Evolutionary conservation across 92 coral and sea anemone genomes (phyloP).

Genomic region (Pocillopora meandrina): DNA sequence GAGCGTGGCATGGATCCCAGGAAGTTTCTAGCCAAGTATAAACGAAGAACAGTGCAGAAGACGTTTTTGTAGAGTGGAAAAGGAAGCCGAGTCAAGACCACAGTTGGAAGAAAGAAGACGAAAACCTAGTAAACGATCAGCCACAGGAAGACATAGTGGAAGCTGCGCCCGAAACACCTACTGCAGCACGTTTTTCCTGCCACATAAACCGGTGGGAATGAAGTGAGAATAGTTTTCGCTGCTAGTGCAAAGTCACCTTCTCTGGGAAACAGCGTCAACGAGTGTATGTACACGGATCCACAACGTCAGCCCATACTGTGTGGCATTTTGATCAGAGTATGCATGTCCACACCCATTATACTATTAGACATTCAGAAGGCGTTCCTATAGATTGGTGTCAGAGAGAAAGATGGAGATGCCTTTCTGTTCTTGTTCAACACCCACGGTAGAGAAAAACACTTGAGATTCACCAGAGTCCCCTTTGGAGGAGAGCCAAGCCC

Average conservation of each 20-base stretch:
- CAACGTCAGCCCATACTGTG: slow-evolving; percentile 33
- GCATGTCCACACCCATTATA: slow-evolving; percentile 55
- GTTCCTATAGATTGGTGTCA: slow-evolving; percentile 6
- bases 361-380: slow-evolving; percentile 65
- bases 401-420: slow-evolving; percentile 27
- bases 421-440: slow-evolving; percentile 39
- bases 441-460: slow-evolving; percentile 48
- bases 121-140: slow-evolving; percentile 29
- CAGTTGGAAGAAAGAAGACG: slow-evolving; percentile 8
- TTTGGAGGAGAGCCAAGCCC: slow-evolving; percentile 69
- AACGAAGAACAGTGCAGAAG: slow-evolving; percentile 47
- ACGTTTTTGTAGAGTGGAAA: slow-evolving; percentile 22
- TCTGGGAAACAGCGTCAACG: slow-evolving; percentile 52
- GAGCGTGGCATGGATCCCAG: slow-evolving; percentile 59
- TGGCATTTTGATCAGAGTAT: slow-evolving; percentile 21
- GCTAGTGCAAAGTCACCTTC: neutral
- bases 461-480: slow-evolving; percentile 63
- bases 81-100: slow-evolving; percentile 11
- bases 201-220: slow-evolving; percentile 49
- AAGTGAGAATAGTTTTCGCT: slow-evolving; percentile 3
- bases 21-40: slow-evolving; percentile 24
- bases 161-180: slow-evolving; percentile 17
- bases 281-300: slow-evolving; percentile 48
- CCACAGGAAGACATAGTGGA: slow-evolving; percentile 17
- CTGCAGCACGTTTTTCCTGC: slow-evolving; percentile 49